phyloP scores from a whole-genome alignment of 2,797 vertebrate species.

The Pseudochaenichthys georgianus region DNA sequence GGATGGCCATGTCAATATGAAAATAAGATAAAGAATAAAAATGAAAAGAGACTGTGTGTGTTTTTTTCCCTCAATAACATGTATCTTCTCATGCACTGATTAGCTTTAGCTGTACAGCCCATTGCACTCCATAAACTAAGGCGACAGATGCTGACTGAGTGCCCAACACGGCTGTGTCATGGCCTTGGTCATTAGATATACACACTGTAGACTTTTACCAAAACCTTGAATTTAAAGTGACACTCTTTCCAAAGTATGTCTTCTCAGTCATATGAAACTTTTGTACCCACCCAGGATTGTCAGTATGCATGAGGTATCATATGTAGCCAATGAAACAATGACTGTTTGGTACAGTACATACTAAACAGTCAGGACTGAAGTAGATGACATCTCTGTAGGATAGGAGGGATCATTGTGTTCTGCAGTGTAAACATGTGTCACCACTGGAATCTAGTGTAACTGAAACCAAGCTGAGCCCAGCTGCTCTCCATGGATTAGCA shows the following conservation, averaged over 20 bases:
- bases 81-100: no score
- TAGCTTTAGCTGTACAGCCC: no score
- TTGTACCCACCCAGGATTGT: not conserved
- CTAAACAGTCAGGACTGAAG: not conserved
- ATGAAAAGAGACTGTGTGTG: no score
- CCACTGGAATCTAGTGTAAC: conserved; percentile 1
- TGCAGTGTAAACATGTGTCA: conserved; percentile 23
- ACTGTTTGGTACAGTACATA: not conserved
- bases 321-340: conserved; percentile 4
- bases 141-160: no score
- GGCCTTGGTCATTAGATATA: no score
- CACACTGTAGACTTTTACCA: not conserved
- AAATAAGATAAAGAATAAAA: no score
- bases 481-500: not conserved
- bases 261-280: not conserved
- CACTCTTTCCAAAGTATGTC: not conserved
- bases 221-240: not conserved
- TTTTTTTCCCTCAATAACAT: no score
- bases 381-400: conserved; percentile 1
- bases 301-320: not conserved
- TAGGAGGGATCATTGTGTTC: not conserved
- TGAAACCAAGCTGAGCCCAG: not conserved
- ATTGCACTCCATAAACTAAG: no score
- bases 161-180: no score
- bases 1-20: no score